Base-by-base conservation (phyloP, 2,797 vertebrate genomes). In the Hyperoplus immaculatus region DNA sequence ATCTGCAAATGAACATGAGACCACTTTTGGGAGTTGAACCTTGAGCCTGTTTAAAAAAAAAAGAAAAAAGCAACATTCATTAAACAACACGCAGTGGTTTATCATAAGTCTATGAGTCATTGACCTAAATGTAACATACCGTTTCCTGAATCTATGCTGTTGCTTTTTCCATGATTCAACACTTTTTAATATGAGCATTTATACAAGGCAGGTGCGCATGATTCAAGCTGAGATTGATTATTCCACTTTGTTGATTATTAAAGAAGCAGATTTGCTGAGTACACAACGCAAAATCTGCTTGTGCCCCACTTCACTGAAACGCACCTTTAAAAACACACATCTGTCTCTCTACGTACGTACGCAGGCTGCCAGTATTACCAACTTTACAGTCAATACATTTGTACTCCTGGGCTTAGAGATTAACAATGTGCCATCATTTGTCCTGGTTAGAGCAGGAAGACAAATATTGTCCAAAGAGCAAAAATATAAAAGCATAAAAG, bases 321-420 rank as follows among this genome's bases (percentile, higher is more conserved):
- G 46, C 42, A 62, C 47, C 68, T 61, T 67, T 58, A 64, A 82
- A 29, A 83, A 67, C 60, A 72, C 13, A 65, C 82, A 86, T 85
- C 78, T 69, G 70, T 81, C 45, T 11, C 47, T 43, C 45, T 62
- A 54, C 3, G 13, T 42, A 71, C 3, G 2, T 29, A 29, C 29
- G 29, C 21, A 43, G 58, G 6, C 46, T 57, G 59, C 50, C 65
- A 49, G 47, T 66, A 69, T 76, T 72, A 42, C 41, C 43, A 18
- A 65, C 39, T 51, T 81, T 81, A 70, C 4, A 16, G 67, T 61
- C 18, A 54, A 57, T 78, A 39, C 41, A 21, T 62, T 13, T 46
- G 14, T 45, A 50, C 4, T 29, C 53, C 50, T 77, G 46, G 9
- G 45, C 6, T 18, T 53, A 29, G 56, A 67, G 67, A 77, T 69